Base-by-base conservation (phyloP, 2,888 invertebrate species). In the Sthenelais limicola region DNA sequence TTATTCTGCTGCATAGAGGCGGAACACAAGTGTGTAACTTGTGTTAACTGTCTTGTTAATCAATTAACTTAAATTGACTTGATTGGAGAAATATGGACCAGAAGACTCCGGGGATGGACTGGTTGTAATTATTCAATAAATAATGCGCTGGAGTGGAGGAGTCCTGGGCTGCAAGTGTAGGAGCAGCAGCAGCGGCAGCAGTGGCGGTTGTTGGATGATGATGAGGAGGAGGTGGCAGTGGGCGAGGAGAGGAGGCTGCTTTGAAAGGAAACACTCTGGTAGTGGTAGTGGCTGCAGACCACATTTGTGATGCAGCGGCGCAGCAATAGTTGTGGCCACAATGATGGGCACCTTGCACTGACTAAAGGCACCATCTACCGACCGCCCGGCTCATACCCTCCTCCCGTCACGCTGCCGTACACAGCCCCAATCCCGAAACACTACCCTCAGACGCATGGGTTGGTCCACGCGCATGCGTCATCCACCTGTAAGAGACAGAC, bases 41-140 rank as follows among this genome's bases (percentile, higher is more conserved):
- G n/a, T n/a, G 43, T 38, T 62, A 62, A 69, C 52, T 32, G 43
- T 69, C 51, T 69, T 69, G 69, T 69, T 52, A 69, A 69, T 52
- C 69, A 69, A 69, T 69, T 69, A 69, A 52, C 52, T 48, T 69
- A 69, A 69, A 69, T 33, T 52, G 69, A 69, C 32, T 69, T 69
- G 69, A 69, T 69, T 69, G 69, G 69, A 69, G 52, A 35, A 69
- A 69, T 69, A 69, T 69, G 69, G 51, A 52, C 30, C 69, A 69
- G 69, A 52, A 32, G 69, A 49, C 69, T 52, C 69, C 62, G 62
- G 69, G 52, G 49, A 69, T 33, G 52, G 52, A 38, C 32, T 52
- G 52, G 52, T 69, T 38, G 69, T 51, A 51, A 69, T 69, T 69
- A 69, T 69, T 69, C 52, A 69, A 69, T 69, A 69, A 69, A 30